Base-by-base conservation (phyloP, 2,888 invertebrate species). In the Agrotis segetum region DNA sequence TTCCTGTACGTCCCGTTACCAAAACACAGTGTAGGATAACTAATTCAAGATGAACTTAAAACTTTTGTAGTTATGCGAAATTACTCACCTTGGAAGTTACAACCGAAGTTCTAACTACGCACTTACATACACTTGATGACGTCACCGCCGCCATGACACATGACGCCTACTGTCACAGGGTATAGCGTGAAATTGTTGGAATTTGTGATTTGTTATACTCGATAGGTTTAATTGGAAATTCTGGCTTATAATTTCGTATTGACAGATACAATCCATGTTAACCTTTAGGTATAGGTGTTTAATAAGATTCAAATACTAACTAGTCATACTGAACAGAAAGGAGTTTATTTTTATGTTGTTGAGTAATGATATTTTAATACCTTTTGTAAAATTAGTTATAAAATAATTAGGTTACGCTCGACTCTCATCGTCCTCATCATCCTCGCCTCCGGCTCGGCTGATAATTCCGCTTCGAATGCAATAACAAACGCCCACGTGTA, bases 11-110 rank as follows among this genome's bases (percentile, higher is more conserved):
- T 49, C 29, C 73, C 64, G 79, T 72, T 58, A 79, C 67, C 64
- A 78, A 78, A 78, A 79, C 82, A 79, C 79, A 82, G 79, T 78
- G 74, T 82, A 78, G 68, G 72, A 82, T 82, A 82, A 79, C 79
- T 79, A 69, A 79, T 79, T 82, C 79, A 79, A 74, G 80, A 82
- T 67, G 75, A 82, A 82, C 83, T 82, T 66, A 82, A 79, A 79
- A 82, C 83, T 79, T 79, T 67, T 79, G 79, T 79, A 82, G 79
- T 79, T 79, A 79, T 79, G 79, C 83, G 56, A 82, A 79, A 79
- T 79, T 68, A 79, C 78, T 59, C 56, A 77, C 79, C 74, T 82
- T 59, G 67, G 82, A 82, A 82, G 74, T 82, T 79, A 74, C 63
- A 71, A 53, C 29, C 67, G 29, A 79, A 79, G 55, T 82, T 74